Conservation (phyloP, 2,113 vertebrate species). For the Argyrosomus japonicus region DNA sequence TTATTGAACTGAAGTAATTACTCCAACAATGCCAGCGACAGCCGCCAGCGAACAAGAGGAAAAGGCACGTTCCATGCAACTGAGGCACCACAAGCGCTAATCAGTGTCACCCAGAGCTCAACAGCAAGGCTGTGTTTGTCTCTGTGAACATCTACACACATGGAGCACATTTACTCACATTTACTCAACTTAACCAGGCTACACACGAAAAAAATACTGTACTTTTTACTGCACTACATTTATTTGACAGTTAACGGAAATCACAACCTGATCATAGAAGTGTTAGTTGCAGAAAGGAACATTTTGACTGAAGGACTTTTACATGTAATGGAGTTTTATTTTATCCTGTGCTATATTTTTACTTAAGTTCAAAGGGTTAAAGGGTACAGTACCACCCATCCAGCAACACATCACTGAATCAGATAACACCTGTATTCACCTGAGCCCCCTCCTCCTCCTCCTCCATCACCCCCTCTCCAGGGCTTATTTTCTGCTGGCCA, state of each 20-base stretch:
- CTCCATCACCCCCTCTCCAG: constrained; percentile 31
- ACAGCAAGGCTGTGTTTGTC: neutral
- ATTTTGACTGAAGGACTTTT: too few species aligned
- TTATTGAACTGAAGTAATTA: neutral
- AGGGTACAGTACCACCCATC: neutral
- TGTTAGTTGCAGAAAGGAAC: too few species aligned
- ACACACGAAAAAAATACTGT: neutral
- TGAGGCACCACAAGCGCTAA: too few species aligned
- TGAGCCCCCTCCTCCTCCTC: constrained; percentile 13
- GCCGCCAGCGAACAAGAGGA: neutral
- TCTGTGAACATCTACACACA: neutral
- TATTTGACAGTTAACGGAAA: neutral
- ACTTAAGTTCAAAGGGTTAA: too few species aligned
- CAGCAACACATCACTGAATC: neutral
- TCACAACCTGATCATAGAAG: too few species aligned
- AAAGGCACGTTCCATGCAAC: neutral
- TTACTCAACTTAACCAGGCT: too few species aligned
- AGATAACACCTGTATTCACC: constrained; percentile 23
- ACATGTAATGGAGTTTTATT: too few species aligned
- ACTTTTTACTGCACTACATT: neutral
- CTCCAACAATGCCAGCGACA: neutral
- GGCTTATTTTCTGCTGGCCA: constrained; percentile 18
- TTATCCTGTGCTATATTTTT: too few species aligned
- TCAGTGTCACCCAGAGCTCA: neutral
- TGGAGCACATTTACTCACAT: neutral